These are phyloP conservation scores for Tribolium castaneum DNA, from an alignment of 1,140 invertebrate genomes.

Conservation along the genomic window DNA sequence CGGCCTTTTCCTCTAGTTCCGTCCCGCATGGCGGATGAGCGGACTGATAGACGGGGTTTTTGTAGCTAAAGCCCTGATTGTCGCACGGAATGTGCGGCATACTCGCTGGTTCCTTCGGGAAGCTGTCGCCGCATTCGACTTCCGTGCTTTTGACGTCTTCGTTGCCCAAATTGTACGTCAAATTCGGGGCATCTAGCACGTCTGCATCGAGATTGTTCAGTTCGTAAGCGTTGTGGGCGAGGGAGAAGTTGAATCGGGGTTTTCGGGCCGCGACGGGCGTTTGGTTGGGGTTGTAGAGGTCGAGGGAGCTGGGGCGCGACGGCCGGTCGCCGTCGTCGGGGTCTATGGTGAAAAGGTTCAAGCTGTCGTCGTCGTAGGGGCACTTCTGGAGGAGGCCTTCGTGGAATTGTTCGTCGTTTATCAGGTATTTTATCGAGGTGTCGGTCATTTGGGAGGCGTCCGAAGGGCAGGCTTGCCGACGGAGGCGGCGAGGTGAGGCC, in stretches of 20 bases:
- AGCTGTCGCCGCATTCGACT: constrained; percentile 62
- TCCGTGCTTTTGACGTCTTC: constrained; percentile 56
- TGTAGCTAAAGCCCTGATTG: constrained; percentile 71
- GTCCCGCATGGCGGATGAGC: constrained; percentile 71
- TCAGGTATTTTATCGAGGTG: constrained; percentile 45
- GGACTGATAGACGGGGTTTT: constrained; percentile 79
- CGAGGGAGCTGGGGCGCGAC: constrained; percentile 66
- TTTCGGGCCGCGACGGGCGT: constrained; percentile 63
- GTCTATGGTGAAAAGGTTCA: constrained; percentile 60
- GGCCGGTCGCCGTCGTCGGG: constrained; percentile 59
- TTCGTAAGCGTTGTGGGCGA: constrained; percentile 72
- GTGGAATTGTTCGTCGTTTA: constrained; percentile 60
- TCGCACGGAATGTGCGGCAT: constrained; percentile 67
- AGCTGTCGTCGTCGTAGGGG: constrained; percentile 58
- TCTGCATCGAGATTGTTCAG: constrained; percentile 72
- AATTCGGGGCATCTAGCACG: constrained; percentile 70
- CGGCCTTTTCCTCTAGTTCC: constrained; percentile 32
- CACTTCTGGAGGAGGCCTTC: constrained; percentile 60
- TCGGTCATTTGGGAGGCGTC: constrained; percentile 60
- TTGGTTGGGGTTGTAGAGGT: constrained; percentile 65
- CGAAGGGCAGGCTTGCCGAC: constrained; percentile 61
- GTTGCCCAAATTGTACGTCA: constrained; percentile 60
- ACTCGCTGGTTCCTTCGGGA: constrained; percentile 66
- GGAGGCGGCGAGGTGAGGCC: constrained; percentile 71
- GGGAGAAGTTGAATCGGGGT: constrained; percentile 68